Evolutionary conservation across 2,888 invertebrate genomes (phyloP).

Genomic region (Boloria euphrosyne): DNA sequence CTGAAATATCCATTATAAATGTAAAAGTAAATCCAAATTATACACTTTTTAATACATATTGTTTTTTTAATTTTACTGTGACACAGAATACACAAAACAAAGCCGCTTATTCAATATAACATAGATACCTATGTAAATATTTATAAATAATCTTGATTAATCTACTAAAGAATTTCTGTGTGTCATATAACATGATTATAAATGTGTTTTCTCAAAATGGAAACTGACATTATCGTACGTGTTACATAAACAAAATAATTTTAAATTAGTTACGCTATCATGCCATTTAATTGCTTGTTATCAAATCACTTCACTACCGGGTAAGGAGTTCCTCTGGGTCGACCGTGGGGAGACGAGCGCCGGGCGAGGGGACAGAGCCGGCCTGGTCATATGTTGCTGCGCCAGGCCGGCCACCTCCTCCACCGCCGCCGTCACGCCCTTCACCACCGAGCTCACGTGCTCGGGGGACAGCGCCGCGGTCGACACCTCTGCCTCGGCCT

Average conservation of each 20-base stretch:
- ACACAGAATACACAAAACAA: too few relatives aligned
- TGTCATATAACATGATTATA: slow-evolving; percentile 8
- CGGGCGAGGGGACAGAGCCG: slow-evolving; percentile 72
- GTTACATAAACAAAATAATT: not conserved
- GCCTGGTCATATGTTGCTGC: slow-evolving; percentile 89
- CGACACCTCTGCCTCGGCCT: slow-evolving; percentile 64
- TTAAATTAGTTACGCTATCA: too few relatives aligned
- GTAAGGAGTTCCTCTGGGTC: slow-evolving; percentile 78
- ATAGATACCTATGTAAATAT: too few relatives aligned
- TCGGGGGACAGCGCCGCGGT: slow-evolving; percentile 67
- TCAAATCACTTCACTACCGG: slow-evolving; percentile 53
- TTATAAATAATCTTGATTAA: not conserved
- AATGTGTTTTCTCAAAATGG: not conserved
- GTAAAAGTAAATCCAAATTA: not conserved
- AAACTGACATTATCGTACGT: not conserved
- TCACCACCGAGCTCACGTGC: slow-evolving; percentile 69
- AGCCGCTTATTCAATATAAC: too few relatives aligned
- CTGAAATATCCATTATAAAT: slow-evolving; percentile 67
- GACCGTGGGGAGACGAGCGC: slow-evolving; percentile 75
- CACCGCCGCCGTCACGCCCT: slow-evolving; percentile 69
- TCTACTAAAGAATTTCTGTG: not conserved
- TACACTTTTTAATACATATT: not conserved
- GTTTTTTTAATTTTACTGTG: too few relatives aligned
- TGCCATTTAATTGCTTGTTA: not conserved
- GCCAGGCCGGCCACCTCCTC: slow-evolving; percentile 86